Conservation (phyloP, 2,113 vertebrate species). For the Polypterus senegalus region DNA sequence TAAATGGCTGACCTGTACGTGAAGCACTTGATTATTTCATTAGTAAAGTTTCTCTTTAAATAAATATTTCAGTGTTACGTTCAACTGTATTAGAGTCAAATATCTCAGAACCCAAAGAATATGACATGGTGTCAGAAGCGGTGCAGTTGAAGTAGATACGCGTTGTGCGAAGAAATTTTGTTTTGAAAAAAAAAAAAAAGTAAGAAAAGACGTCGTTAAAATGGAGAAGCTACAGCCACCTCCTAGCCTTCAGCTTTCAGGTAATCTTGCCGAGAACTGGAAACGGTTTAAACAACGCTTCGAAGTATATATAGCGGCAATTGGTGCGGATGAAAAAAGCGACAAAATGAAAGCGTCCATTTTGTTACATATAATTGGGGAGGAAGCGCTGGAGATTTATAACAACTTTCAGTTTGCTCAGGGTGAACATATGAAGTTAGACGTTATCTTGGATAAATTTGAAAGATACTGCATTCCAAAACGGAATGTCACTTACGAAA, state of each 20-base stretch:
- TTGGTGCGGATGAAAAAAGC: neutral
- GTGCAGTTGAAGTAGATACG: too few species aligned
- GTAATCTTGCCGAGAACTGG: neutral
- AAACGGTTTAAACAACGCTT: neutral
- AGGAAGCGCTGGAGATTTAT: neutral
- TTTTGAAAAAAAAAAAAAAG: too few species aligned
- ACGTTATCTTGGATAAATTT: neutral
- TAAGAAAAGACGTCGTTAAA: too few species aligned
- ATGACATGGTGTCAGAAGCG: too few species aligned
- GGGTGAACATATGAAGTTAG: neutral
- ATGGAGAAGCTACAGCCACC: too few species aligned
- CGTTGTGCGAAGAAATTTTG: too few species aligned
- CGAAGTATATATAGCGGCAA: neutral
- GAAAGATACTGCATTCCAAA: neutral
- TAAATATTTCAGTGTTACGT: too few species aligned
- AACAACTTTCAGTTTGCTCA: neutral
- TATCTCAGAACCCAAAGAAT: too few species aligned
- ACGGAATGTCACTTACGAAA: neutral
- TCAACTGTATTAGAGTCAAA: too few species aligned
- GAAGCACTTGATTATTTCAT: too few species aligned
- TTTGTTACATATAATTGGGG: neutral
- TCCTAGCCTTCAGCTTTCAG: neutral
- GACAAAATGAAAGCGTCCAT: neutral
- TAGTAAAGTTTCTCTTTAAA: too few species aligned
- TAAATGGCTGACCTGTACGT: too few species aligned